Evolutionary conservation across 2,888 invertebrate species (phyloP), one percentile per base, ranked within the genome.

Genomic region (Lymantria monacha): DNA sequence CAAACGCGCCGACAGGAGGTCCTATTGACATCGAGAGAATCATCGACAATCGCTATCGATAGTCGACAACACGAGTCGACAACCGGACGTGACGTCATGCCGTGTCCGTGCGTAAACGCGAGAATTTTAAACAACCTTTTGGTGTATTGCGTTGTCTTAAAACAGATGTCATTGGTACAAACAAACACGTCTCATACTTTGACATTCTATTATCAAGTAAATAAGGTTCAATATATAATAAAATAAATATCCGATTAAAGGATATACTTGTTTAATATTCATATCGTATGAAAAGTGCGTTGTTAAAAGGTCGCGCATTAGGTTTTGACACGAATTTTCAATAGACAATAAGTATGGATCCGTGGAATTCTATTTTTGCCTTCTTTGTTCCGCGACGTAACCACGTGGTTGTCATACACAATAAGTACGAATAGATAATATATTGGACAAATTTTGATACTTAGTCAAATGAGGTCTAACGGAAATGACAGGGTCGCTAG

Each of bases 71-170:
- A 71, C 69, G 72, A 72, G 69, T 73, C 69, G 73, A 68, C 76
- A 68, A 76, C 83, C 84, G 90, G 90, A 90, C 79, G 83, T 90
- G 89, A 87, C 88, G 89, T 87, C 86, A 86, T 61, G 53, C 73
- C 59, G 69, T 66, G 72, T 71, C 76, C 76, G 78, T 73, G 83
- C 84, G 86, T 87, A 86, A 85, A 86, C 83, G 74, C 78, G 80
- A 85, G 88, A 87, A 91, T 89, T 87, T 88, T 87, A 89, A 90
- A 88, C 88, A 89, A 88, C 81, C 85, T 83, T 84, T 85, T 80
- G 74, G 81, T 83, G 80, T 81, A 83, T 79, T 78, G 81, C 78
- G 78, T 75, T 75, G 80, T 81, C 79, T 82, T 69, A 62, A 22
- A 81, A 80, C 83, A 87, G 76, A 87, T 86, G 85, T 85, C 85